Evolutionary conservation across 2,888 invertebrate genomes (phyloP), one percentile per base, ranked within the genome.

Genomic region (Folsomia candida): DNA sequence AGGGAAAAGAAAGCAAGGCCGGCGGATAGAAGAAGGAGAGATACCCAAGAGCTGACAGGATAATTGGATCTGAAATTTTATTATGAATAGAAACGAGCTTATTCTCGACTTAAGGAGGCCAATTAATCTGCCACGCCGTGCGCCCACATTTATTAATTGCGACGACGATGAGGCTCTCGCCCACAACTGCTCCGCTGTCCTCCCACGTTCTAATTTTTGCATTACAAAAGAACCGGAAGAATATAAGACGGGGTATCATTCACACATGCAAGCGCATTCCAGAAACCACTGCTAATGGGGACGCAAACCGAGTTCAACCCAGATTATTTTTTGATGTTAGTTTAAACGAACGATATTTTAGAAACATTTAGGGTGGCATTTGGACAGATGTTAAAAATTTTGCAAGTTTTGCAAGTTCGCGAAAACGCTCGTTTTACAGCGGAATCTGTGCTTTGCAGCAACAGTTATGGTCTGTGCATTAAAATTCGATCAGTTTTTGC

Each of bases 91-190:
- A 61, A 61, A 61, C 20, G 61, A 61, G 61, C 28, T 61, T 61
- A 61, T 28, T 61, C n/a, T 28, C 3, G 22, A 59, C 59, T 59
- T 37, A 59, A 59, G 26, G 20, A 54, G 25, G 14, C 61, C 61
- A 61, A 61, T 61, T 61, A 61, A 61, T 61, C 29, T 61, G 61
- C 61, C 61, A 29, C n/a, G n/a, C 27, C n/a, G 61, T 29, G 28
- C 61, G 61, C 26, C 61, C n/a, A 61, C 61, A 61, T 61, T 61
- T 61, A 61, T 27, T 61, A 54, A 54, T 54, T 27, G 28, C 28
- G 26, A 61, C 54, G 20, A n/a, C 6, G 54, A 47, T 18, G 47
- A 14, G 4, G 4, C 25, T 60, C 28, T 29, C 14, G 24, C 29
- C 28, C n/a, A 26, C 18, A 29, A 22, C 11, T 24, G n/a, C 18